Evolutionary conservation across 2,113 vertebrate genomes (phyloP), one percentile per base, ranked within the genome.

Genomic region (Microtus montanus): DNA sequence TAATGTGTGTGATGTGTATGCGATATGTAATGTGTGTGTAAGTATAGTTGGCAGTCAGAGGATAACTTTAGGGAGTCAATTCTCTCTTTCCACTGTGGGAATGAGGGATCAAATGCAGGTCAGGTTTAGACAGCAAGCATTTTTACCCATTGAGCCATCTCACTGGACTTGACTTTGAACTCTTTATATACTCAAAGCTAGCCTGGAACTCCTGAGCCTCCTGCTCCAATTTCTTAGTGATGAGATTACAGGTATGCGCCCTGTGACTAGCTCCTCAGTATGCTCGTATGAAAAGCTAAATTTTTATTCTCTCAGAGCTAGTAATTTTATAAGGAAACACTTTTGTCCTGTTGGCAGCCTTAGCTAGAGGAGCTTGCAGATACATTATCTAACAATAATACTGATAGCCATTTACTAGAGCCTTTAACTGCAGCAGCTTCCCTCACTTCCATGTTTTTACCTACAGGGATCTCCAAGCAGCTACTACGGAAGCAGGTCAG

Each of bases 401-500:
- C 38, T 89, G 68, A 75, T 20, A 68, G 41, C 26, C 47, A 87
- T 52, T 75, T 47, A 68, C 92, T 84, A 92, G 47, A 71, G 74
- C 11, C 79, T 90, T 95, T 87, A 44, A 85, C 22, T 87, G 35
- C 41, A 93, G 35, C 41, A 93, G 73, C 38, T 92, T 94, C 47
- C 66, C 91, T 96, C 35, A 95, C 11, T 94, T 30, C n/a, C 15
- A 2, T 75, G 93, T 94, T 94, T 49, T 93, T 64, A 80, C 74
- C 41, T 95, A 68, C 93, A 98, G 98, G 96, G 96, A 95, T 98
- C 97, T 66, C 93, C 97, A 92, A 94, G 79, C 90, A 71, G 94
- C 33, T 95, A 95, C 95, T 97, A 97, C 78, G 94, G 96, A 94
- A 98, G 68, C 97, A 98, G 98, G 97, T 98, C 74, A 88, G 97